phyloP scores from a whole-genome alignment of 2,888 invertebrate genomes.

The Phasia obesa region DNA sequence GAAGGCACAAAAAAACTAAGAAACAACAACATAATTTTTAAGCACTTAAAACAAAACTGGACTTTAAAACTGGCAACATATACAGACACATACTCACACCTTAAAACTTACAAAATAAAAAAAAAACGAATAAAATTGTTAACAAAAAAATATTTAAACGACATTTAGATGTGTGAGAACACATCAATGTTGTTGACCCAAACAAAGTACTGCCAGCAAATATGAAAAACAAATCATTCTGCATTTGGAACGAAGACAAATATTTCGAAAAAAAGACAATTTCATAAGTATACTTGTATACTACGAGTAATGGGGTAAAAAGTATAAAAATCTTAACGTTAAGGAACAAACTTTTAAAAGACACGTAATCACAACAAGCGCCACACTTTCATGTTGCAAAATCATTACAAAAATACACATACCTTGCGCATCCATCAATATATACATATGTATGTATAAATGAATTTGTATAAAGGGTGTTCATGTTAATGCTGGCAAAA shows the following conservation, averaged over 20 bases:
- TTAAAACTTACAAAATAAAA: conserved; percentile 53
- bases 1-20: conserved; percentile 44
- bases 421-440: conserved; percentile 11
- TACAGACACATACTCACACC: conserved; percentile 50
- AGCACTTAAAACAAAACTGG: conserved; percentile 67
- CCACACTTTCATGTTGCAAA: conserved; percentile 56
- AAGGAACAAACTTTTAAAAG: conserved; percentile 21
- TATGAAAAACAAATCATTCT: conserved; percentile 40
- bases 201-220: conserved; percentile 42
- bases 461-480: conserved; percentile 17
- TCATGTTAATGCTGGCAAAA: neutral
- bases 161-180: conserved; percentile 65
- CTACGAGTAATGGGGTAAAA: neutral
- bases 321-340: neutral
- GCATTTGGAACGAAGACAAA: conserved; percentile 20
- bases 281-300: neutral
- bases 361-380: conserved; percentile 64
- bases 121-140: conserved; percentile 31
- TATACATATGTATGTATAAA: neutral
- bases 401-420: neutral
- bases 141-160: conserved; percentile 48
- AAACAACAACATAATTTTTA: conserved; percentile 65
- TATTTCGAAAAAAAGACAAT: conserved; percentile 11
- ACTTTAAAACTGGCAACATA: conserved; percentile 56
- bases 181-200: conserved; percentile 67